These are phyloP conservation scores for Rhinoderma darwinii DNA, from an alignment of 2,113 vertebrate genomes.

Conservation along the genomic window DNA sequence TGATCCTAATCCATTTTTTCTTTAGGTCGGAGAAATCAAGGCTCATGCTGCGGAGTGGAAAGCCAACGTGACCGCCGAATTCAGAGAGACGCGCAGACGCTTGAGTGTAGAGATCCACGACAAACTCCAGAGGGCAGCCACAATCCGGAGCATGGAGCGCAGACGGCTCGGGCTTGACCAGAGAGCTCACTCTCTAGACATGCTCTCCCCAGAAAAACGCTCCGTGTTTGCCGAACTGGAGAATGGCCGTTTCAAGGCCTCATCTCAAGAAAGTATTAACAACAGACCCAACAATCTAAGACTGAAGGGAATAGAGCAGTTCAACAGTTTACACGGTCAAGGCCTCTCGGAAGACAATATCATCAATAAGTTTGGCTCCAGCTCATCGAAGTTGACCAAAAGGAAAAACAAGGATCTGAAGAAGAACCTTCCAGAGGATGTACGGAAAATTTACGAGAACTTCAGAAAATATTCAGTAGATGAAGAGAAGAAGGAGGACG, in stretches of 20 bases:
- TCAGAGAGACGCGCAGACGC: conserved; percentile 90
- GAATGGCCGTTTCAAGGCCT: conserved; percentile 87
- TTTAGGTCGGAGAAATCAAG: conserved; percentile 93
- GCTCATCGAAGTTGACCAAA: conserved; percentile 84
- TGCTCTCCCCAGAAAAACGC: conserved; percentile 94
- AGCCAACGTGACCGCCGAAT: conserved; percentile 92
- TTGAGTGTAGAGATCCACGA: conserved; percentile 96
- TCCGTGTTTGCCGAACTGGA: conserved; percentile 91
- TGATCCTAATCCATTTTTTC: conserved; percentile 1
- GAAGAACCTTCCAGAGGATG: conserved; percentile 86
- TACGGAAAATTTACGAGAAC: conserved; percentile 80
- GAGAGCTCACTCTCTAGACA: conserved; percentile 92
- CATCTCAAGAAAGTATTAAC: conserved; percentile 96
- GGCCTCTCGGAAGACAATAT: conserved; percentile 93
- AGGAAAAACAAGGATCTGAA: conserved; percentile 89
- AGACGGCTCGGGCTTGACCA: conserved; percentile 93
- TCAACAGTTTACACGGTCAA: conserved; percentile 79
- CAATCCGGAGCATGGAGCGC: conserved; percentile 97
- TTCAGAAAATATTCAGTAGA: conserved; percentile 81
- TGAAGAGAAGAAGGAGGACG: conserved; percentile 80
- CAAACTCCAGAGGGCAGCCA: conserved; percentile 94
- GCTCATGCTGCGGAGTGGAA: conserved; percentile 97
- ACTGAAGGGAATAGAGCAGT: conserved; percentile 81
- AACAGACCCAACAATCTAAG: conserved; percentile 92
- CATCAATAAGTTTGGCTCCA: conserved; percentile 89